These are phyloP conservation scores for Karalla daura DNA, from an alignment of 2,797 vertebrate species.

Conservation along the genomic window DNA sequence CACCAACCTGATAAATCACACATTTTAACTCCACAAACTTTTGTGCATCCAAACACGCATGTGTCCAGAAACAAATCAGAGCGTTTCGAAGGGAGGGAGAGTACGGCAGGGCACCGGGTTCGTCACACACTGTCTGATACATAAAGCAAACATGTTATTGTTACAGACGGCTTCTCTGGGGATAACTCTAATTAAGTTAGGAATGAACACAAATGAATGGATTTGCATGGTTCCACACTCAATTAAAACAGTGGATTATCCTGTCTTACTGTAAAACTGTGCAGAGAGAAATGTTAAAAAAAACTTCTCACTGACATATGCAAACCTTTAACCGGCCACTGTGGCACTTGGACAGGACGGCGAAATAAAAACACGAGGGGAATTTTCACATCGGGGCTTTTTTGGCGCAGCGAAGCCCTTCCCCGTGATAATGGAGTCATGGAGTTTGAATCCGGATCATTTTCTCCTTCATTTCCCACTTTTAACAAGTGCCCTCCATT, in stretches of 20 bases:
- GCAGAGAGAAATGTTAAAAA: not conserved
- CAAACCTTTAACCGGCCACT: not conserved
- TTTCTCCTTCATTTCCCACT: not conserved
- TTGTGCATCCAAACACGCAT: slow-evolving; percentile 51
- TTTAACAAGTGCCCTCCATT: not conserved
- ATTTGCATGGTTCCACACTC: not conserved
- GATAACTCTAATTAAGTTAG: not conserved
- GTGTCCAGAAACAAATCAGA: slow-evolving; percentile 46
- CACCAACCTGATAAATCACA: slow-evolving; percentile 63
- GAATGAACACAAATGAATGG: slow-evolving; percentile 25
- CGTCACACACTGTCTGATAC: not conserved
- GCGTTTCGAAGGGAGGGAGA: not conserved
- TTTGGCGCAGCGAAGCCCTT: not conserved
- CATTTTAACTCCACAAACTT: slow-evolving; percentile 47
- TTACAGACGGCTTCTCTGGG: not conserved
- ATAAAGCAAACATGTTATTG: slow-evolving; percentile 26
- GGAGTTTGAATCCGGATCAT: not conserved
- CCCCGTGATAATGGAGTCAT: not conserved
- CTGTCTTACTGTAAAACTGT: not conserved
- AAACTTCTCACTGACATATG: not conserved
- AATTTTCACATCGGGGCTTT: not conserved
- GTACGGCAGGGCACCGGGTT: not conserved
- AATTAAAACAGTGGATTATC: slow-evolving; percentile 19
- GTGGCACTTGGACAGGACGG: not conserved
- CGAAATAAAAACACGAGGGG: not conserved